Evolutionary conservation across 2,888 invertebrate species (phyloP).

Genomic region (Anodontia alba): DNA sequence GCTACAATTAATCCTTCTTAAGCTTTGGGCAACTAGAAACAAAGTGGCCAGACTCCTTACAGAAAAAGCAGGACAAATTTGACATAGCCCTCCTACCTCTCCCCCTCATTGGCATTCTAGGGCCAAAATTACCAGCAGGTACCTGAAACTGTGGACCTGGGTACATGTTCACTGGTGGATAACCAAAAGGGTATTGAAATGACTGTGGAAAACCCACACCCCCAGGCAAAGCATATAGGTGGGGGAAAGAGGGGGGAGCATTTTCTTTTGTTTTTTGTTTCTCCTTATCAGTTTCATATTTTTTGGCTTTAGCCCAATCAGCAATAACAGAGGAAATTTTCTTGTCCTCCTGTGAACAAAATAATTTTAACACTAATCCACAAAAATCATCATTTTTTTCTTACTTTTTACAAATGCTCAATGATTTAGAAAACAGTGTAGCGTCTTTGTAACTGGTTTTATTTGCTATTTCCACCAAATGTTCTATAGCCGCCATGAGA

Average conservation of each 20-base stretch:
- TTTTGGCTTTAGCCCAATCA: slow-evolving; percentile 37
- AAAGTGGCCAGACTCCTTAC: slow-evolving; percentile 33
- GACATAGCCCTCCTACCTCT: background rate
- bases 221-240: background rate
- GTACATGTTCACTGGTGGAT: slow-evolving; percentile 1
- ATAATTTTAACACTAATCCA: slow-evolving; percentile 31
- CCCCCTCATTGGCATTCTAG: background rate
- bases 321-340: slow-evolving; percentile 24
- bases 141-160: background rate
- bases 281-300: slow-evolving; percentile 26
- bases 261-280: slow-evolving; percentile 14
- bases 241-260: background rate
- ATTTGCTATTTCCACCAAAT: slow-evolving; percentile 23
- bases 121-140: background rate
- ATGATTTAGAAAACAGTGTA: slow-evolving; percentile 24
- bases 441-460: slow-evolving; percentile 36
- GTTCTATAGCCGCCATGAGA: slow-evolving; percentile 37
- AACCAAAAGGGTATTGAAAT: slow-evolving; percentile 23
- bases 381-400: slow-evolving; percentile 34
- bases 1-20: background rate
- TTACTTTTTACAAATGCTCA: slow-evolving; percentile 28
- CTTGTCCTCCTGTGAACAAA: slow-evolving; percentile 35
- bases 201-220: slow-evolving; percentile 16
- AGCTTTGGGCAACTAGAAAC: slow-evolving; percentile 35
- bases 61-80: slow-evolving; percentile 27